Conservation (phyloP, 2,888 invertebrate genomes). For the Ornithoptera priamus region DNA sequence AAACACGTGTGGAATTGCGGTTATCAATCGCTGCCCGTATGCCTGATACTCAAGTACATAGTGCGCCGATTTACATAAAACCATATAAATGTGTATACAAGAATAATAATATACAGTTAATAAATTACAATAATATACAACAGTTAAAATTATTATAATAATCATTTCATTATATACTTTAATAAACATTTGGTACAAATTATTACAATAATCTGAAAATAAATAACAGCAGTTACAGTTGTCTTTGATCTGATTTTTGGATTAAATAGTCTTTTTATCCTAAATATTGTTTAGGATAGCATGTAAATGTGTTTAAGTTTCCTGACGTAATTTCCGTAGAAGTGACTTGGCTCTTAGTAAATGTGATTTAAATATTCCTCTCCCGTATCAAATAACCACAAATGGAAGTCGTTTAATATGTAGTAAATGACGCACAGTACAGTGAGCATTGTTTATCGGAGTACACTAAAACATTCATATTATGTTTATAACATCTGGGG, state of each 20-base stretch:
- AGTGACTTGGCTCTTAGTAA: neutral
- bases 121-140: neutral
- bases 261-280: neutral
- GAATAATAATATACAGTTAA: neutral
- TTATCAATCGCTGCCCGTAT: constrained; percentile 27
- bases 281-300: neutral
- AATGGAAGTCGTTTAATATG: constrained; percentile 14
- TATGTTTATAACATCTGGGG: neutral
- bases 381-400: constrained; percentile 15
- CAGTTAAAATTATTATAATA: too few species aligned
- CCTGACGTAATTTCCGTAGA: neutral
- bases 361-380: constrained; percentile 7
- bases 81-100: neutral
- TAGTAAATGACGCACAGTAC: constrained; percentile 8
- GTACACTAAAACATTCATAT: neutral
- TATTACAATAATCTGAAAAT: too few species aligned
- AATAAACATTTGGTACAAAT: too few species aligned
- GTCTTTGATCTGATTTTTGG: neutral
- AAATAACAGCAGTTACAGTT: neutral
- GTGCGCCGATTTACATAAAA: neutral
- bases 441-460: constrained; percentile 14
- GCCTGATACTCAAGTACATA: constrained; percentile 12
- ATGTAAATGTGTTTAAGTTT: too few species aligned
- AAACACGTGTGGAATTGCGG: constrained; percentile 30
- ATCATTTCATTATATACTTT: too few species aligned